Percentiles rank a stretch among this genome's conserved stretches.
These are phyloP conservation scores for Ceratosolen solmsi DNA, from an alignment of 1,140 invertebrate genomes.

Conservation along the genomic window DNA sequence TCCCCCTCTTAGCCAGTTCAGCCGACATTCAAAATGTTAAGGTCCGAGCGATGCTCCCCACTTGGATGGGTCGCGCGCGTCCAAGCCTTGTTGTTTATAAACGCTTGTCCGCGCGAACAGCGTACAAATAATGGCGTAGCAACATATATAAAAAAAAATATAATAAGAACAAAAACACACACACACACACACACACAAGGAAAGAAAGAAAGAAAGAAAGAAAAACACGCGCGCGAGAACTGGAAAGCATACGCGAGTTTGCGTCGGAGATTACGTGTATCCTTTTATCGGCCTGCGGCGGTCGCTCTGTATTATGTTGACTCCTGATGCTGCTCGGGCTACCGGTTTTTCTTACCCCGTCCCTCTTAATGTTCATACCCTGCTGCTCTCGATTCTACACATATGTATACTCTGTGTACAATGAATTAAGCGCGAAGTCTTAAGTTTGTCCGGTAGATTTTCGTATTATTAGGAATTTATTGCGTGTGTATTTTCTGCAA, in stretches of 20 bases:
- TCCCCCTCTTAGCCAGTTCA: no score
- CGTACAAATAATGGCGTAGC: conserved; percentile 14
- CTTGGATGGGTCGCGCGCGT: neutral
- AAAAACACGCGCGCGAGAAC: no score
- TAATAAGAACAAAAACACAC: neutral
- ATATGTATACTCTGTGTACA: neutral
- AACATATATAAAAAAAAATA: no score
- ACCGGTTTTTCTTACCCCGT: conserved; percentile 5
- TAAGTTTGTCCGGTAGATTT: no score
- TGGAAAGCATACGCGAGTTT: neutral
- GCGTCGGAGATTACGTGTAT: neutral
- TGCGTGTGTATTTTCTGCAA: no score
- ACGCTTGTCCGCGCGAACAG: neutral
- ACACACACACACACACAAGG: neutral
- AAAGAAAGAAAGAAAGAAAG: neutral
- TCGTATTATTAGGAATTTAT: no score
- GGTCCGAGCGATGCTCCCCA: neutral
- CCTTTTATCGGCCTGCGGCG: conserved; percentile 2
- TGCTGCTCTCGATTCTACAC: neutral
- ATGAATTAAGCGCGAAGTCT: neutral
- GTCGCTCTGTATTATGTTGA: neutral
- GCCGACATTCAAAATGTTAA: neutral
- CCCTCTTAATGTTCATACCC: neutral
- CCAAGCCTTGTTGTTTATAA: conserved; percentile 4
- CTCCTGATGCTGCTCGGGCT: conserved; percentile 2